phyloP scores from a whole-genome alignment of 2,888 invertebrate genomes.

The Lissocephala sabroskyi region DNA sequence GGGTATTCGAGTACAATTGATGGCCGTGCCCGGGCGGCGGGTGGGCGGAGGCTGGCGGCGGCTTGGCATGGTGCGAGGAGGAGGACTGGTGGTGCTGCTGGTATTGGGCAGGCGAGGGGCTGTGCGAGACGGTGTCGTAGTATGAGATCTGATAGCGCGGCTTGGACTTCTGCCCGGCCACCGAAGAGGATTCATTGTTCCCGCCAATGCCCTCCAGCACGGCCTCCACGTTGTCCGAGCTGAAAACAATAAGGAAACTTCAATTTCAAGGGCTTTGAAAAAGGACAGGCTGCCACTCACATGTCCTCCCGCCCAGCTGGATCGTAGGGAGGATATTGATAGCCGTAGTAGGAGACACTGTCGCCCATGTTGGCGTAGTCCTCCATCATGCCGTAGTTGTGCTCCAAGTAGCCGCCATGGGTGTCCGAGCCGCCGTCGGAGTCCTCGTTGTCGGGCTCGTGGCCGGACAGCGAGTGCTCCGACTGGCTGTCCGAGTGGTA shows the following conservation, averaged over 20 bases:
- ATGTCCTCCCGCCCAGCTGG: conserved; percentile 74
- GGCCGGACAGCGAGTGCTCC: conserved; percentile 78
- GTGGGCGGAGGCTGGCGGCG: conserved; percentile 12
- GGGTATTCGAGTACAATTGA: conserved; percentile 66
- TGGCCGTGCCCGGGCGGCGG: conserved; percentile 23
- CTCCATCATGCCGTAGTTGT: conserved; percentile 73
- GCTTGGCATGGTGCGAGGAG: conserved; percentile 42
- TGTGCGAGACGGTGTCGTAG: conserved; percentile 57
- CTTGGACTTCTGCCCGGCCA: conserved; percentile 44
- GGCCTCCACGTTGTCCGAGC: conserved; percentile 73
- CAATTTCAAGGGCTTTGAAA: background rate
- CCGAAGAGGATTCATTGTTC: conserved; percentile 32
- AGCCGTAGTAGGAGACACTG: conserved; percentile 77
- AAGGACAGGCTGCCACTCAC: conserved; percentile 45
- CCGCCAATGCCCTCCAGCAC: conserved; percentile 70
- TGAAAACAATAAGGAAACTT: conserved; percentile 32
- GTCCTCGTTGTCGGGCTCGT: conserved; percentile 84
- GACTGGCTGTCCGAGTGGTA: conserved; percentile 85
- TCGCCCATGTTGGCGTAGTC: conserved; percentile 73
- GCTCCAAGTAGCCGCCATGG: conserved; percentile 77
- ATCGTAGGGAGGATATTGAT: conserved; percentile 76
- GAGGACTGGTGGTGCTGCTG: conserved; percentile 10
- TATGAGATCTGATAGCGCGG: conserved; percentile 61
- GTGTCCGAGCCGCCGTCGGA: conserved; percentile 80
- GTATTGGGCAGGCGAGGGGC: conserved; percentile 21